Conservation (phyloP, 1,140 invertebrate genomes). For the Drosophila pectinifera region DNA sequence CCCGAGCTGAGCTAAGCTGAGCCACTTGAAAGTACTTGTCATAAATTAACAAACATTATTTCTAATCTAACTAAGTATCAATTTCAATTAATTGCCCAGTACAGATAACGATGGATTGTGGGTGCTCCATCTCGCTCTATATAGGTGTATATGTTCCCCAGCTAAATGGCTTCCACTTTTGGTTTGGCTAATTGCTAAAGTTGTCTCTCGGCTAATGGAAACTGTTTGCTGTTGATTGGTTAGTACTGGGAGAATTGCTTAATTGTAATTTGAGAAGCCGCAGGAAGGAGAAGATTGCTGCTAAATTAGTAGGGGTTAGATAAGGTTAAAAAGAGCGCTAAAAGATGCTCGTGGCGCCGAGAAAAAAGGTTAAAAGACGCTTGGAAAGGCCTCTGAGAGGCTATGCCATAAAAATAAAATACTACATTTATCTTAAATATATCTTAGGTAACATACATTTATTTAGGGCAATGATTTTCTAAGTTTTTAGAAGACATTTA, state of each 20-base stretch:
- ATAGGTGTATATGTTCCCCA: background rate
- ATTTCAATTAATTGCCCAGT: constrained; percentile 48
- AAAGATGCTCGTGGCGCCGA: background rate
- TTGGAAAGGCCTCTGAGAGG: background rate
- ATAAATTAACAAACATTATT: constrained; percentile 48
- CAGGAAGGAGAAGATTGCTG: constrained; percentile 18
- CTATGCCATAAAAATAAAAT: accelerated
- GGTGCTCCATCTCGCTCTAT: constrained; percentile 7
- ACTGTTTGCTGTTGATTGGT: constrained; percentile 39
- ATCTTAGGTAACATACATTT: background rate
- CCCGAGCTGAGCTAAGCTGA: constrained; percentile 15
- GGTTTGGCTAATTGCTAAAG: constrained; percentile 31
- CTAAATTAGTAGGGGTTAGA: background rate
- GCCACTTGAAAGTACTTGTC: constrained; percentile 38
- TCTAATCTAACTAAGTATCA: constrained; percentile 46
- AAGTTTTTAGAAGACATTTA: background rate
- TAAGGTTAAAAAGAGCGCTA: background rate
- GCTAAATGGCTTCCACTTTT: constrained; percentile 39
- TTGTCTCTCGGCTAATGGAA: constrained; percentile 28
- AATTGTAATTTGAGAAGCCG: constrained; percentile 29
- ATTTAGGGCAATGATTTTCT: background rate
- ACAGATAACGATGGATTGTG: constrained; percentile 29
- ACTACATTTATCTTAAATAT: background rate
- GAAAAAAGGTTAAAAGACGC: background rate
- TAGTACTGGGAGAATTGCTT: constrained; percentile 25